These are phyloP conservation scores for Protonibea diacanthus DNA, from an alignment of 2,797 vertebrate species.

Conservation along the genomic window DNA sequence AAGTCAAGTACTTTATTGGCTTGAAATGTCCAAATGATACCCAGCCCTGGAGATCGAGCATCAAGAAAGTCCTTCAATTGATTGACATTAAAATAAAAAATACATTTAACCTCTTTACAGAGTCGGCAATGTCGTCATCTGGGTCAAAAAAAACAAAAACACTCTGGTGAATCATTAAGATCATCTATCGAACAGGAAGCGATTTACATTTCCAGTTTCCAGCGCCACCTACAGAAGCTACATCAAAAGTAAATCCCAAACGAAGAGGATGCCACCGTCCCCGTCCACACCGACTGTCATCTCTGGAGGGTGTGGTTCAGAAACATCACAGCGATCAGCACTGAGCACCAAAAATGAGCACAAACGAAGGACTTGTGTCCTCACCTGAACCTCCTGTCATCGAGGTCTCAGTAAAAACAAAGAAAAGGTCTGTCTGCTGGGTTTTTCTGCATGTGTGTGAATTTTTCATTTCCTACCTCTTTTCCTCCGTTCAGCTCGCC, in stretches of 20 bases:
- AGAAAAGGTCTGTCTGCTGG: neutral
- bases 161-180: no score
- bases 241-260: neutral
- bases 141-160: no score
- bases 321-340: neutral
- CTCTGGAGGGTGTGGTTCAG: neutral
- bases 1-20: neutral
- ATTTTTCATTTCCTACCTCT: constrained; percentile 63
- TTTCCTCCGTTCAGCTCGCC: constrained; percentile 11
- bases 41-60: neutral
- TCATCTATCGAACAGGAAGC: neutral
- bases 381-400: neutral
- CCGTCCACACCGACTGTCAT: neutral
- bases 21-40: neutral
- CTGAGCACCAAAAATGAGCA: neutral
- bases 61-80: neutral
- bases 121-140: no score
- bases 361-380: neutral
- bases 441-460: constrained; percentile 11
- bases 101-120: no score
- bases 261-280: neutral
- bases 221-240: neutral
- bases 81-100: neutral
- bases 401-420: neutral
- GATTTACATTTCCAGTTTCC: neutral